phyloP scores from a whole-genome alignment of 1,140 invertebrate genomes.

The Megalopta genalis region DNA sequence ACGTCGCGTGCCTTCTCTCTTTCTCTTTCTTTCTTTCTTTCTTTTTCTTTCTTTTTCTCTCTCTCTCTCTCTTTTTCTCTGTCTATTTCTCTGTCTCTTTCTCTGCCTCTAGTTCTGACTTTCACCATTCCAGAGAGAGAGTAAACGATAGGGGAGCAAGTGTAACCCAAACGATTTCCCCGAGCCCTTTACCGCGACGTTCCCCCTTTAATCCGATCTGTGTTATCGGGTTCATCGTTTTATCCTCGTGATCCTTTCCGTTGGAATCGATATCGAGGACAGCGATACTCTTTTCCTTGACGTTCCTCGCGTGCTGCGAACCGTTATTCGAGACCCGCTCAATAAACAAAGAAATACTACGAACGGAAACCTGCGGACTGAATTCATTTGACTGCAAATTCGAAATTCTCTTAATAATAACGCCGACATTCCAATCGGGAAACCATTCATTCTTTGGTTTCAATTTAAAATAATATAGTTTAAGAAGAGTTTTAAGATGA shows the following conservation, averaged over 20 bases:
- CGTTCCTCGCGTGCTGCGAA: neutral
- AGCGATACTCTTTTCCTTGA: neutral
- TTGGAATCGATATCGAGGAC: neutral
- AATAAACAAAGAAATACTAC: too few relatives aligned
- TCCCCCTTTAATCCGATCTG: conserved; percentile 23
- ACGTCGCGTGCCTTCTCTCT: neutral
- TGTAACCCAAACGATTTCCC: neutral
- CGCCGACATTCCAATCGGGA: too few relatives aligned
- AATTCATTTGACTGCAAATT: too few relatives aligned
- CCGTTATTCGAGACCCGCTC: neutral
- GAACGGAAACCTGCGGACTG: too few relatives aligned
- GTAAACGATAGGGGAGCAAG: conserved; percentile 14
- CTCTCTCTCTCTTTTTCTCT: too few relatives aligned
- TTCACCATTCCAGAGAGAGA: neutral
- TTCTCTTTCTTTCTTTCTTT: neutral
- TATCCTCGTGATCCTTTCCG: neutral
- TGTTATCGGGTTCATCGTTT: neutral
- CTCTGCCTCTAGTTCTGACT: too few relatives aligned
- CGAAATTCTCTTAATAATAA: too few relatives aligned
- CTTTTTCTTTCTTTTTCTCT: neutral
- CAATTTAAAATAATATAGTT: too few relatives aligned
- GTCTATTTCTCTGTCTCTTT: neutral
- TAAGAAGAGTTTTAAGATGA: too few relatives aligned
- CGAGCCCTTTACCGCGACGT: neutral
- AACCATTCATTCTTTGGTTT: too few relatives aligned